These are phyloP conservation scores for Hylyphantes graminicola DNA, from an alignment of 1,140 invertebrate genomes.

Conservation along the genomic window DNA sequence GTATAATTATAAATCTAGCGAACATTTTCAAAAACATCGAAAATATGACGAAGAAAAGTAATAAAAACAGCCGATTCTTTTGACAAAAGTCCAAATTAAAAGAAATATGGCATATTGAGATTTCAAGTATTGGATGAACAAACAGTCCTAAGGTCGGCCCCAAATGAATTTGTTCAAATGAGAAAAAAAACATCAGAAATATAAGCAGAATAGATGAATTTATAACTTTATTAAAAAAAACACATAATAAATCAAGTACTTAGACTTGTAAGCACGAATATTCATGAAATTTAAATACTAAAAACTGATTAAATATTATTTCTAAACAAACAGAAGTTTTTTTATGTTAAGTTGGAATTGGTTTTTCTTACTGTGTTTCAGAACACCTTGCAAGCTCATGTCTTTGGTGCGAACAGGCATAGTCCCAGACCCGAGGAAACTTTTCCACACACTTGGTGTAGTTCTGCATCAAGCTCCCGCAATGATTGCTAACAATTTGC, in stretches of 20 bases:
- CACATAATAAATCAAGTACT: not conserved
- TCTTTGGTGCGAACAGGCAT: constrained; percentile 41
- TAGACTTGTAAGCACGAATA: not conserved
- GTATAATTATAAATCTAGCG: too few species aligned
- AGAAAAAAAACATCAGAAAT: not conserved
- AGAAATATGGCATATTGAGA: too few species aligned
- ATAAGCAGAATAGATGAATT: not conserved
- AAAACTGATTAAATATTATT: not conserved
- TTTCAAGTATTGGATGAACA: too few species aligned
- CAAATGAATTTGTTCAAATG: too few species aligned
- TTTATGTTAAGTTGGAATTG: not conserved
- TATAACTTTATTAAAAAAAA: not conserved
- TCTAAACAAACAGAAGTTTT: not conserved
- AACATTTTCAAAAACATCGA: too few species aligned
- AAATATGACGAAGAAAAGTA: too few species aligned
- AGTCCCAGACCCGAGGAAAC: constrained; percentile 35
- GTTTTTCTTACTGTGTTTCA: constrained; percentile 48
- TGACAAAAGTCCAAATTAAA: too few species aligned
- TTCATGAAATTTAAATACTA: not conserved
- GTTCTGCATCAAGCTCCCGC: constrained; percentile 29
- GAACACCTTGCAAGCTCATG: constrained; percentile 54
- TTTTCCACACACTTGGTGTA: constrained; percentile 43
- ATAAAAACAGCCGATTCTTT: too few species aligned
- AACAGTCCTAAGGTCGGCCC: too few species aligned
- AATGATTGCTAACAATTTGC: constrained; percentile 53